Base-by-base conservation (phyloP, 1,140 invertebrate species). In the Zophobas morio region DNA sequence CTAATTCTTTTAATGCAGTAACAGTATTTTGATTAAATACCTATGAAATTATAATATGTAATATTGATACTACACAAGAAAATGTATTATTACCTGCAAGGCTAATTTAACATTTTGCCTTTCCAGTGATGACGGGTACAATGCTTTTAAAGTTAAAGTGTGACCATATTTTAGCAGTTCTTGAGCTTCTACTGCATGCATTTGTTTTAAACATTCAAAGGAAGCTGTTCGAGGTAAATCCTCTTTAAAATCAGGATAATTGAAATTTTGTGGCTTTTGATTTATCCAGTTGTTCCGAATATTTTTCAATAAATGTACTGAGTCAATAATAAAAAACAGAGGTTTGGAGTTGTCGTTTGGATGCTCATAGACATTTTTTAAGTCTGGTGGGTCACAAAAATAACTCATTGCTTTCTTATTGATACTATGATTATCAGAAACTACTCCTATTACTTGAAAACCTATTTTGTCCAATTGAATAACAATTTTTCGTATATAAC, bases 61-160 rank as follows among this genome's bases (percentile, higher is more conserved):
- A 20, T 20, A 20, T 20, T 20, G 20, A 20, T 20, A 20, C 20
- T 20, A 20, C 20, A 20, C 20, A 20, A 39, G 46, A 8, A 1
- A 6, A 1, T 3, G 1, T 54, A 54, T 72, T 54, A 77, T 71
- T 2, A 77, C 35, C 56, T 77, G 49, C 6, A 51, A 32, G 1
- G 51, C 70, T n/a, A 77, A 32, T 32, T 71, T 63, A 1, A 78
- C 76, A 78, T 74, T 78, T 74, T 78, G 70, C 33, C 56, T 57
- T 63, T 78, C 76, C 1, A 78, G 20, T 5, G 35, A 54, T 6
- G 76, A 37, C 1, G 76, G 76, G 51, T 37, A 77, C 35, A 77
- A 34, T n/a, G 71, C 70, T 57, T 78, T 78, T 34, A 40, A 39
- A 37, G 70, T 56, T 49, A 78, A 40, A 1, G 35, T 32, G 51